phyloP scores from a whole-genome alignment of 2,888 invertebrate genomes.

The Shargacucullia verbasci region DNA sequence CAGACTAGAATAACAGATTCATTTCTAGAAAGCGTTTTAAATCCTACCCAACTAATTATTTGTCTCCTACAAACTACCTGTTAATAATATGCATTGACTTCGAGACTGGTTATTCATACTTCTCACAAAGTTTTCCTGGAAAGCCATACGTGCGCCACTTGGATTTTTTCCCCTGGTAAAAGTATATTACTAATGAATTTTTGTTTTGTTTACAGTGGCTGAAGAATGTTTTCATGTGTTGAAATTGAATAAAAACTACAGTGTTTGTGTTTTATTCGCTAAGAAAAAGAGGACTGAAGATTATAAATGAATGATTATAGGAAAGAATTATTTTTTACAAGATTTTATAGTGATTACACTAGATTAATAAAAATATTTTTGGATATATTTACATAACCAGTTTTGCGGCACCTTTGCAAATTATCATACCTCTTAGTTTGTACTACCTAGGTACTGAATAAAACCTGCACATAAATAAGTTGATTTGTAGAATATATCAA shows the following conservation, averaged over 20 bases:
- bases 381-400: constrained; percentile 19
- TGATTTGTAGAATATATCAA: too few species aligned
- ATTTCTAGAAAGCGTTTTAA: too few species aligned
- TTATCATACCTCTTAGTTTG: constrained; percentile 41
- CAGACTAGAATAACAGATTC: too few species aligned
- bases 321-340: not conserved
- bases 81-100: too few species aligned
- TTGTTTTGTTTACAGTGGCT: constrained; percentile 91
- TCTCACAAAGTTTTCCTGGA: too few species aligned
- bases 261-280: constrained; percentile 4
- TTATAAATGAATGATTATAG: not conserved
- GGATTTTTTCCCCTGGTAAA: too few species aligned
- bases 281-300: constrained; percentile 6
- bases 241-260: constrained; percentile 48
- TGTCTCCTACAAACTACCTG: too few species aligned
- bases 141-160: too few species aligned
- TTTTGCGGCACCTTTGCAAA: constrained; percentile 15
- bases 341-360: constrained; percentile 2
- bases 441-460: constrained; percentile 8
- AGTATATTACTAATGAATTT: constrained; percentile 3
- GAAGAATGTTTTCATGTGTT: constrained; percentile 92
- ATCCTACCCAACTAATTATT: too few species aligned
- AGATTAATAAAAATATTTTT: constrained; percentile 23
- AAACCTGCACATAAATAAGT: too few species aligned
- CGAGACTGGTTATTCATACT: too few species aligned